Base-by-base conservation (phyloP, 2,888 invertebrate genomes). In the Idaea biselata region DNA sequence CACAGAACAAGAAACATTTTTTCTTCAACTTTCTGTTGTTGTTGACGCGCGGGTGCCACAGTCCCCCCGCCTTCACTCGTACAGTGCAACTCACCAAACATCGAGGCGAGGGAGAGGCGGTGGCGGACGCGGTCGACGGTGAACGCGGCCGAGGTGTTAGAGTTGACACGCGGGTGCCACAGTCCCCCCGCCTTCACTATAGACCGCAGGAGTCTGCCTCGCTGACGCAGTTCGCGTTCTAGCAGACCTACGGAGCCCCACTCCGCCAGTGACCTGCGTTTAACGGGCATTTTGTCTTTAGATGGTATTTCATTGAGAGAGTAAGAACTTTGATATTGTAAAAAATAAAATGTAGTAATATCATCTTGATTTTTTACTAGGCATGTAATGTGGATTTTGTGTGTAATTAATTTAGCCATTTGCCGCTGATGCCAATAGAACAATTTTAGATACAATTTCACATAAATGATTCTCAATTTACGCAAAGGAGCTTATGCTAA, bases 31-130 rank as follows among this genome's bases (percentile, higher is more conserved):
- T n/a, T n/a, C n/a, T n/a, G n/a, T n/a, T n/a, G n/a, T n/a, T n/a
- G 80, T 97, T 97, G 31, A 98, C 97, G 75, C 95, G 94, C 0
- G 98, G 98, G 87, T 97, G 96, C 96, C 97, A 98, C 62, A 98
- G 93, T 0, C 98, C 98, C 69, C 95, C 94, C 3, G 98, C 97
- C 89, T 98, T 98, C 72, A 98, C 96, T 59, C n/a, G n/a, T n/a
- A n/a, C n/a, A n/a, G n/a, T n/a, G n/a, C n/a, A n/a, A n/a, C n/a
- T 83, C 83, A 95, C 96, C 96, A 77, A 97, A 95, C 97, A 97
- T 97, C 0, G 97, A 97, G 0, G 96, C 96, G 3, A 99, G 84
- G 0, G 99, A 99, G 61, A 99, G 94, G 56, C 97, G 93, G 79
- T 97, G 97, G 77, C 98, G 95, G 76, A 95, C 95, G 63, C 96